phyloP scores from a whole-genome alignment of 2,888 invertebrate species.

The Blastobasis lacticolella region DNA sequence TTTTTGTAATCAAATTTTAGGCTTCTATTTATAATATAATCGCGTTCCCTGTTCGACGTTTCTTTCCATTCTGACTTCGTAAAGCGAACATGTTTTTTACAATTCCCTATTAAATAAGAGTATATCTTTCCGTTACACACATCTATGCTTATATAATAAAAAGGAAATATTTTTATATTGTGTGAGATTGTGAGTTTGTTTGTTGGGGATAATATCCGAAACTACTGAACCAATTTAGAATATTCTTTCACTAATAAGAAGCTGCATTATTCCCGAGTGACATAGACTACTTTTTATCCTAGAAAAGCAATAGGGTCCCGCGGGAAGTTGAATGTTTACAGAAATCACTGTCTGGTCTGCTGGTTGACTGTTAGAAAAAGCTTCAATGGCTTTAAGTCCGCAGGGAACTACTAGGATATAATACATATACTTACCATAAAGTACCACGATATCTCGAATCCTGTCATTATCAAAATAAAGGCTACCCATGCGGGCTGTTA shows the following conservation, averaged over 20 bases:
- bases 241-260: not conserved
- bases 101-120: no score
- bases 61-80: not conserved
- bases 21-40: slow-evolving; percentile 29
- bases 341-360: not conserved
- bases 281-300: no score
- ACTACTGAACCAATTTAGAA: not conserved
- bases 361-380: not conserved
- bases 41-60: slow-evolving; percentile 1
- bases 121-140: not conserved
- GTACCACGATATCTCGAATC: not conserved
- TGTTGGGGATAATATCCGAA: not conserved
- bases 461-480: not conserved
- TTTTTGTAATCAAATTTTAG: slow-evolving; percentile 52
- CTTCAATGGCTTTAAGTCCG: not conserved
- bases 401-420: not conserved
- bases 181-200: not conserved
- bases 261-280: no score
- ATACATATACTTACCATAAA: not conserved
- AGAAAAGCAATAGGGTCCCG: no score
- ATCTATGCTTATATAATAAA: not conserved
- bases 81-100: no score
- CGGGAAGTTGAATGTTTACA: not conserved
- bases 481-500: not conserved
- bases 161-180: not conserved